Percentiles rank a stretch among this genome's conserved stretches.
These are phyloP conservation scores for Tyrophagus putrescentiae DNA, from an alignment of 1,140 invertebrate species.

Conservation along the genomic window DNA sequence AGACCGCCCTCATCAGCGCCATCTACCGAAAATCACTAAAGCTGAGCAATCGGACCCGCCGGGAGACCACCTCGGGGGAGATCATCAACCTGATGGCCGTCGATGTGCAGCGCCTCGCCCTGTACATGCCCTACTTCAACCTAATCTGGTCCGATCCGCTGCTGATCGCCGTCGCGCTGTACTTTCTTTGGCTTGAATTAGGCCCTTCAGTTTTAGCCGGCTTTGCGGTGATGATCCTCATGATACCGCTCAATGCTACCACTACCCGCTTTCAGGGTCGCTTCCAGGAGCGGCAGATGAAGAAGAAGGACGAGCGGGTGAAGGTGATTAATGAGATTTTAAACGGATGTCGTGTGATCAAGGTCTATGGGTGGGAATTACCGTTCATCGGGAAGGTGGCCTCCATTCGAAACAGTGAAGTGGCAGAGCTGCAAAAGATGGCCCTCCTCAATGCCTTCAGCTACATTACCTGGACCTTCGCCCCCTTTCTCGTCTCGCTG, in stretches of 20 bases:
- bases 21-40: slow-evolving; percentile 31
- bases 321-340: slow-evolving; percentile 34
- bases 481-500: slow-evolving; percentile 32
- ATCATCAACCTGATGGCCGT: slow-evolving; percentile 43
- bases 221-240: slow-evolving; percentile 35
- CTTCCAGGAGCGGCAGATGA: slow-evolving; percentile 34
- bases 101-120: slow-evolving; percentile 35
- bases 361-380: slow-evolving; percentile 27
- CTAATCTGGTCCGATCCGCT: slow-evolving; percentile 92
- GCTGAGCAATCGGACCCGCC: slow-evolving; percentile 30
- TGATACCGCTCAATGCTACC: slow-evolving; percentile 37
- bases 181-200: slow-evolving; percentile 69
- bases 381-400: slow-evolving; percentile 26
- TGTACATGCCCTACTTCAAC: slow-evolving; percentile 26
- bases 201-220: slow-evolving; percentile 36
- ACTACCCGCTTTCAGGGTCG: slow-evolving; percentile 29
- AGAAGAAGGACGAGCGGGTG: slow-evolving; percentile 32
- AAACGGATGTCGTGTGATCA: slow-evolving; percentile 31
- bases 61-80: slow-evolving; percentile 37
- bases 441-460: slow-evolving; percentile 23
- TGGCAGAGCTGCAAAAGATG: slow-evolving; percentile 21
- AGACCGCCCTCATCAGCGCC: slow-evolving; percentile 28
- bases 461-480: slow-evolving; percentile 28
- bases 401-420: slow-evolving; percentile 25
- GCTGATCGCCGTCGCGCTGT: slow-evolving; percentile 72